Evolutionary conservation across 2,113 vertebrate species (phyloP).

Genomic region (Petaurus breviceps): DNA sequence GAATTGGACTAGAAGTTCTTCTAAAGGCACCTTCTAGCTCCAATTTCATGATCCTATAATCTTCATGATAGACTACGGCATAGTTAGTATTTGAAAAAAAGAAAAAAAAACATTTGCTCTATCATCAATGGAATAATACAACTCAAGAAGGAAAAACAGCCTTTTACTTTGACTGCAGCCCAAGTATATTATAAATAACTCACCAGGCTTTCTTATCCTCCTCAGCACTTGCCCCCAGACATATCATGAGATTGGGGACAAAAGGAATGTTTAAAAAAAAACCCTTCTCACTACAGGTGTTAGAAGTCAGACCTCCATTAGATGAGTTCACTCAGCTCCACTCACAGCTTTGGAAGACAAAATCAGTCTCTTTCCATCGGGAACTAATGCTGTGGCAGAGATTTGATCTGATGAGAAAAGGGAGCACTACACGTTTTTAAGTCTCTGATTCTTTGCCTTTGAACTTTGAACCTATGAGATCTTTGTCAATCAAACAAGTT

Average conservation of each 20-base stretch:
- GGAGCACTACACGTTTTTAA: not conserved
- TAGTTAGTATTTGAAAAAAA: not conserved
- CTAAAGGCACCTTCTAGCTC: not conserved
- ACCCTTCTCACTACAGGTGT: not conserved
- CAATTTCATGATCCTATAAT: not conserved
- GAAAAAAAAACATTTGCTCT: not conserved
- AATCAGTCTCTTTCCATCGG: constrained; percentile 27
- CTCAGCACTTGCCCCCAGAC: not conserved
- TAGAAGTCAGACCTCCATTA: not conserved
- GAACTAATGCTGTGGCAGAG: not conserved
- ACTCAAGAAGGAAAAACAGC: not conserved
- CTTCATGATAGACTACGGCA: not conserved
- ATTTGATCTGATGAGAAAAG: not conserved
- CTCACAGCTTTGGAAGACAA: not conserved
- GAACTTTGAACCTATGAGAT: constrained; percentile 7
- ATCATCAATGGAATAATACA: not conserved
- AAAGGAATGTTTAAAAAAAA: not conserved
- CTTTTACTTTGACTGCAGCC: not conserved
- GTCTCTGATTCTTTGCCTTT: not conserved
- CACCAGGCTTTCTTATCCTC: not conserved
- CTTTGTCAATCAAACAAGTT: constrained; percentile 29
- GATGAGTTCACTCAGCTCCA: not conserved
- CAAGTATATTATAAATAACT: not conserved
- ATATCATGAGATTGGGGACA: not conserved
- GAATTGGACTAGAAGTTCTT: not conserved